Percentiles rank a stretch among this genome's conserved stretches.
phyloP scores from a whole-genome alignment of 2,797 vertebrate genomes.

The Coracias cyanogaster region DNA sequence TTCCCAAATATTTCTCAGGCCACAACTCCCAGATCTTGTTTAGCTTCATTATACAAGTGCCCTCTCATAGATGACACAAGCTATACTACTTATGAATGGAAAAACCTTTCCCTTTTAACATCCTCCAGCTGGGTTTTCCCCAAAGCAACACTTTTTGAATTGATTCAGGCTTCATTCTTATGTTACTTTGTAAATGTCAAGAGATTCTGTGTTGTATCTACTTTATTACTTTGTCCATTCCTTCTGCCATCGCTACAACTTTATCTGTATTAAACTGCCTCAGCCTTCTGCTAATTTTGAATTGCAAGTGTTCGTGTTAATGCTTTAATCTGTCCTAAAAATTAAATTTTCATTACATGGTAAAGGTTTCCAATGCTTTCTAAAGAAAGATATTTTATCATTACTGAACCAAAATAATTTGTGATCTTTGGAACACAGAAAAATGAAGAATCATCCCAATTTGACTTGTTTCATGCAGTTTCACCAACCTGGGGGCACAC shows the following conservation, averaged over 20 bases:
- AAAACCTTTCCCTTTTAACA: background rate
- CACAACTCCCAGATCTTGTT: background rate
- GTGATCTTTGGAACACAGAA: background rate
- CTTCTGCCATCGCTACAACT: background rate
- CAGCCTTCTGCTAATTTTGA: background rate
- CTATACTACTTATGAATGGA: background rate
- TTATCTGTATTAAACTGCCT: background rate
- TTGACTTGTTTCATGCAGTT: background rate
- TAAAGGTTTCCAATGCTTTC: background rate
- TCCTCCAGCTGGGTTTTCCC: background rate
- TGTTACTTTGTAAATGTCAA: slow-evolving; percentile 11
- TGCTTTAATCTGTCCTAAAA: background rate
- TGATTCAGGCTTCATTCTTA: background rate
- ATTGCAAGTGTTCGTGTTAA: background rate
- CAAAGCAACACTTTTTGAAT: background rate
- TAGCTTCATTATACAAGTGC: background rate
- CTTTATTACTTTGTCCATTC: slow-evolving; percentile 2
- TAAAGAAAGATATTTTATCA: background rate
- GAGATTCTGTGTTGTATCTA: background rate
- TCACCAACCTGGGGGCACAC: slow-evolving; percentile 92
- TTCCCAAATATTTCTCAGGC: background rate
- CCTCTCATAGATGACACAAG: background rate
- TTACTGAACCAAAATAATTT: fast-evolving
- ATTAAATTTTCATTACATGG: fast-evolving
- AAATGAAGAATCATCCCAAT: fast-evolving